phyloP scores from a whole-genome alignment of 2,113 vertebrate genomes.

The Ceyx margarethae region DNA sequence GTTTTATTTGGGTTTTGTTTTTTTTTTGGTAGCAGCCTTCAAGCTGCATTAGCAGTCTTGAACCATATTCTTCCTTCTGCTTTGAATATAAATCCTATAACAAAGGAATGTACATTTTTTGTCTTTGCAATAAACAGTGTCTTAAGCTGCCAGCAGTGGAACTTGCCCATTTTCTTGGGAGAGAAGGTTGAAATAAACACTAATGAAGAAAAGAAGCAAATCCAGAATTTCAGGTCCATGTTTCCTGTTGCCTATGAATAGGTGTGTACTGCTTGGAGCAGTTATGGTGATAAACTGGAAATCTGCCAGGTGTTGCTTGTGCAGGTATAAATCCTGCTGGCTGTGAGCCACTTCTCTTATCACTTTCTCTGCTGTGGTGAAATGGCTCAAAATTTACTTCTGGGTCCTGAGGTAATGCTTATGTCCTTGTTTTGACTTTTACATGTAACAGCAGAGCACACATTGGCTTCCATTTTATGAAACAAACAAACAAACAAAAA shows the following conservation, averaged over 20 bases:
- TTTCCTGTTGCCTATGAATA: not conserved
- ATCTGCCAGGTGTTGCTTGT: not conserved
- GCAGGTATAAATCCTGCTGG: not conserved
- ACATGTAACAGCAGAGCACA: not conserved
- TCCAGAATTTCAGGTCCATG: slow-evolving; percentile 20
- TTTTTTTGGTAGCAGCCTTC: not conserved
- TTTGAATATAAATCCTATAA: slow-evolving; percentile 40
- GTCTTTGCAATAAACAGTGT: not conserved
- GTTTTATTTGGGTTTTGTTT: not conserved
- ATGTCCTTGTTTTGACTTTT: not conserved
- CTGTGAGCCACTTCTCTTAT: not conserved
- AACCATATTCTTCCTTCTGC: slow-evolving; percentile 35
- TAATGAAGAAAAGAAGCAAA: slow-evolving; percentile 26
- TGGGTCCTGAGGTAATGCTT: not conserved
- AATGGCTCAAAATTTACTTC: not conserved
- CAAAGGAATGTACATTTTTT: not conserved
- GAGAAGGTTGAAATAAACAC: slow-evolving; percentile 37
- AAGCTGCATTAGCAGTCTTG: slow-evolving; percentile 28
- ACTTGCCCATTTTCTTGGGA: slow-evolving; percentile 12
- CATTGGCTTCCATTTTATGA: not conserved
- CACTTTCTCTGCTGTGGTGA: not conserved
- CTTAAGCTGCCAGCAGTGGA: slow-evolving; percentile 22
- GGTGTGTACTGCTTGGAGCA: not conserved
- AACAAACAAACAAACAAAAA: fast-evolving
- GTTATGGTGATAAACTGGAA: not conserved